Percentiles rank a stretch among this genome's conserved stretches.
Evolutionary conservation across 2,888 invertebrate species (phyloP).

Genomic region (Drosophila nigritarsus): DNA sequence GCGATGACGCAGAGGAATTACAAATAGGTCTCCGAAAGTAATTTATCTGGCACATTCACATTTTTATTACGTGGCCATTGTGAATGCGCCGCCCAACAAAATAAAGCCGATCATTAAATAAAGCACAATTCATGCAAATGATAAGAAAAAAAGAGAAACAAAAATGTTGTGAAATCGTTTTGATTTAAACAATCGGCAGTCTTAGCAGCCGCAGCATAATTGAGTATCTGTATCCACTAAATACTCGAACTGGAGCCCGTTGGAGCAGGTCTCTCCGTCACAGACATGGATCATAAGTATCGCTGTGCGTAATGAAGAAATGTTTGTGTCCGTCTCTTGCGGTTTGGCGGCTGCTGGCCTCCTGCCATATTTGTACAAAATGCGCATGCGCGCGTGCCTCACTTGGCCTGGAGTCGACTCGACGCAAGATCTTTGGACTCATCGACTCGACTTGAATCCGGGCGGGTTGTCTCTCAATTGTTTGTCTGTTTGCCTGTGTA

Average conservation of each 20-base stretch:
- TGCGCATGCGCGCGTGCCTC: slow-evolving; percentile 69
- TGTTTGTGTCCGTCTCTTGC: slow-evolving; percentile 34
- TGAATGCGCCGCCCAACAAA: slow-evolving; percentile 27
- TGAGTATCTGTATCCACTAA: slow-evolving; percentile 51
- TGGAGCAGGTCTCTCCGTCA: slow-evolving; percentile 33
- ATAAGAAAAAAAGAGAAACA: background rate
- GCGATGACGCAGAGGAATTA: slow-evolving; percentile 33
- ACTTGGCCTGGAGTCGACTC: slow-evolving; percentile 48
- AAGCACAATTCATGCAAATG: slow-evolving; percentile 51
- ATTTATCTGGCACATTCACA: slow-evolving; percentile 45
- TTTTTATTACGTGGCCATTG: slow-evolving; percentile 31
- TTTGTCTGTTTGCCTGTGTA: slow-evolving; percentile 48
- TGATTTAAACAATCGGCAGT: slow-evolving; percentile 16
- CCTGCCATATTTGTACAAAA: slow-evolving; percentile 67
- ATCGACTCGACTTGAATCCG: slow-evolving; percentile 14
- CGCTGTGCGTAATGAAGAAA: slow-evolving; percentile 54
- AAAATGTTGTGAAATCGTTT: slow-evolving; percentile 1
- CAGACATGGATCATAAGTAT: slow-evolving; percentile 37
- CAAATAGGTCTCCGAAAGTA: slow-evolving; percentile 30
- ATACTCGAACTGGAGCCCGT: slow-evolving; percentile 29
- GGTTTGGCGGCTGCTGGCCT: slow-evolving; percentile 37
- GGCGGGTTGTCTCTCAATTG: slow-evolving; percentile 47
- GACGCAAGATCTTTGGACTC: slow-evolving; percentile 2
- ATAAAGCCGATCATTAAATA: slow-evolving; percentile 46
- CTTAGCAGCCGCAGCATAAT: slow-evolving; percentile 39